phyloP scores from a whole-genome alignment of 2,888 invertebrate species.

The Cyclophora albipunctata region DNA sequence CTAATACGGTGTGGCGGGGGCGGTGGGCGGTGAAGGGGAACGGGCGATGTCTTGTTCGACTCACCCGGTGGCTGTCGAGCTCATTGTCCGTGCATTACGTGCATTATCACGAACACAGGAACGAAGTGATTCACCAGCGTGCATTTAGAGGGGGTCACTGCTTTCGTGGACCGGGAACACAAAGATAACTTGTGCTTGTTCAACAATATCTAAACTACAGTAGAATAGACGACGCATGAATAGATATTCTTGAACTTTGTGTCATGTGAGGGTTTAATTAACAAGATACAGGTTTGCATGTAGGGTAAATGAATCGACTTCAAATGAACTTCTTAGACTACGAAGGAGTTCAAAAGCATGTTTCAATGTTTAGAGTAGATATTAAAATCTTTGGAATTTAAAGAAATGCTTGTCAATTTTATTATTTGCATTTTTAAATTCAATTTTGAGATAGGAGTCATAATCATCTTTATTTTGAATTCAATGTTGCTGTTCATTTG shows the following conservation, averaged over 20 bases:
- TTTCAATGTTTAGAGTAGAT: conserved; percentile 39
- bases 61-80: conserved; percentile 62
- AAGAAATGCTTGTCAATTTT: conserved; percentile 19
- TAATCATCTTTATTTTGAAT: neutral
- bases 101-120: conserved; percentile 59
- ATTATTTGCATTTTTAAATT: conserved; percentile 4
- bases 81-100: conserved; percentile 45
- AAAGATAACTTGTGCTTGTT: conserved; percentile 29
- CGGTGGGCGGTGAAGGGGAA: conserved; percentile 31
- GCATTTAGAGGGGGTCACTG: conserved; percentile 66
- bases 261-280: conserved; percentile 32
- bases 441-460: conserved; percentile 11
- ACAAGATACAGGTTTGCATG: conserved; percentile 43
- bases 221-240: conserved; percentile 16
- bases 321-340: neutral
- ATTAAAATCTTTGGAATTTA: conserved; percentile 19
- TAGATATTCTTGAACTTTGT: conserved; percentile 46
- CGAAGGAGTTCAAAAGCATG: conserved; percentile 31
- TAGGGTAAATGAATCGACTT: conserved; percentile 31
- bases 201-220: conserved; percentile 44
- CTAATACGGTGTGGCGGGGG: conserved; percentile 13
- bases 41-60: conserved; percentile 57
- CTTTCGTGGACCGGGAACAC: conserved; percentile 67
- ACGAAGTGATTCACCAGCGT: conserved; percentile 53
- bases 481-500: no score